Percentiles rank a stretch among this genome's conserved stretches.
Conservation (phyloP, 2,888 invertebrate genomes). For the Rhagophthalmus giganteus region DNA sequence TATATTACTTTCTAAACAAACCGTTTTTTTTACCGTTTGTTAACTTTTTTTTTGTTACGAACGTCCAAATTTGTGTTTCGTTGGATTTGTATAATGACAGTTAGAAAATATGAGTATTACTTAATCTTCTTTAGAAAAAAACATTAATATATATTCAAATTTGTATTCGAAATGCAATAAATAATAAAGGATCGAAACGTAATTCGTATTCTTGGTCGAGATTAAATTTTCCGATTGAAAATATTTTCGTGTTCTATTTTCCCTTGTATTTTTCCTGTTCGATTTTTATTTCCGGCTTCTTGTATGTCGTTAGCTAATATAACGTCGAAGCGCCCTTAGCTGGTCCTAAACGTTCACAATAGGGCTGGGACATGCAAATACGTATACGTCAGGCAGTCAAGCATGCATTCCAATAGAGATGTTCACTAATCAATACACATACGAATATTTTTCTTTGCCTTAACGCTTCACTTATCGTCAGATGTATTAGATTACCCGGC, state of each 20-base stretch:
- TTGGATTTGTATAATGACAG: too few relatives aligned
- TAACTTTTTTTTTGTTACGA: too few relatives aligned
- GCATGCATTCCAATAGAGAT: conserved; percentile 44
- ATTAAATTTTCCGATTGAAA: conserved; percentile 47
- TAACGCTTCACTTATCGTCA: conserved; percentile 33
- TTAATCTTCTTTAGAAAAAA: conserved; percentile 11
- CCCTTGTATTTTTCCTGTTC: conserved; percentile 38
- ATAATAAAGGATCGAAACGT: conserved; percentile 21
- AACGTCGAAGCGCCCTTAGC: conserved; percentile 42
- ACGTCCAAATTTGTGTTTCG: too few relatives aligned
- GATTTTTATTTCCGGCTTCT: conserved; percentile 47
- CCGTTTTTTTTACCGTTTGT: too few relatives aligned
- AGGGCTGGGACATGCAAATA: conserved; percentile 43
- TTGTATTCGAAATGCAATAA: conserved; percentile 19
- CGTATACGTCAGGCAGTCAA: conserved; percentile 42
- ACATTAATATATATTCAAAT: conserved; percentile 18
- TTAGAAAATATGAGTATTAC: conserved; percentile 9
- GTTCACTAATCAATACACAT: conserved; percentile 45
- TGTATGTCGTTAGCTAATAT: conserved; percentile 48
- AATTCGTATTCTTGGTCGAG: conserved; percentile 40
- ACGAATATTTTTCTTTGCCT: conserved; percentile 36
- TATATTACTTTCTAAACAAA: too few relatives aligned
- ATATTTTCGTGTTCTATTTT: conserved; percentile 45
- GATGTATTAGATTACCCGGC: conserved; percentile 37
- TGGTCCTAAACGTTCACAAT: conserved; percentile 41